Conservation (phyloP, 2,888 invertebrate species). For the Norana najaformis region DNA sequence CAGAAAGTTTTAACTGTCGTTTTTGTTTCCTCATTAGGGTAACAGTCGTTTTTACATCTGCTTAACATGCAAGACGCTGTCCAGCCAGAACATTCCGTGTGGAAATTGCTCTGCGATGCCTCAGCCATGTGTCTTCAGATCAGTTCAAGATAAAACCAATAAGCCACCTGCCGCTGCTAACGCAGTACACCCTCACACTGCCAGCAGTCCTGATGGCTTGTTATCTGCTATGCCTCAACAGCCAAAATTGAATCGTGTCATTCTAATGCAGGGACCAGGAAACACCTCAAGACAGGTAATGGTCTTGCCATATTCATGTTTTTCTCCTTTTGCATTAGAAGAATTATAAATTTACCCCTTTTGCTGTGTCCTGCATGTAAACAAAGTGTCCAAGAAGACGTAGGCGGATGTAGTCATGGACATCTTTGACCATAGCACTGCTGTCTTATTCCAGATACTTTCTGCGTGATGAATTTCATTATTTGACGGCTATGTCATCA, state of each 20-base stretch:
- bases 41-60: background rate
- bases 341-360: background rate
- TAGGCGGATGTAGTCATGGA: conserved; percentile 1
- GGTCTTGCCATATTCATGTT: background rate
- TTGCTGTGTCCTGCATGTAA: background rate
- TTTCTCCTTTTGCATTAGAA: background rate
- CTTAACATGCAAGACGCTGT: background rate
- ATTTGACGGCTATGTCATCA: too few species aligned
- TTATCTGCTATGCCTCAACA: background rate
- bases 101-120: background rate
- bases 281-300: background rate
- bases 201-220: background rate
- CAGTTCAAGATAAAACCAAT: background rate
- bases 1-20: background rate
- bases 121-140: background rate
- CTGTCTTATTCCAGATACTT: background rate
- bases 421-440: background rate
- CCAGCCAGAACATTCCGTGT: background rate
- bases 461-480: too few species aligned
- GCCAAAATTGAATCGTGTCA: background rate
- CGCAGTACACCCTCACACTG: background rate
- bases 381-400: background rate
- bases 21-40: background rate
- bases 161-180: background rate
- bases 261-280: background rate